These are phyloP conservation scores for Drosophila meridionalis DNA, from an alignment of 2,888 invertebrate genomes.

Conservation along the genomic window DNA sequence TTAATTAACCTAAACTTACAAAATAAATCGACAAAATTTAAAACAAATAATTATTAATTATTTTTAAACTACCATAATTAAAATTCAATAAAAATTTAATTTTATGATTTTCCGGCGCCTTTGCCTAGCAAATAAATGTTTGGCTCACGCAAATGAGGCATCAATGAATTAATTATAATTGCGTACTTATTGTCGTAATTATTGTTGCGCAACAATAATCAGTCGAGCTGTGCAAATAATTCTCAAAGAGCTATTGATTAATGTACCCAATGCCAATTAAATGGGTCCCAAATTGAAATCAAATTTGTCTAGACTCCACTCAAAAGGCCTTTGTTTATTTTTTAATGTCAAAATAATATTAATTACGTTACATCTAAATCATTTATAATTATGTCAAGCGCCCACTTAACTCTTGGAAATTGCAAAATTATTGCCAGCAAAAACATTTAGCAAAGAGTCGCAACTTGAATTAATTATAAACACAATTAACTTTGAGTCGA, in stretches of 20 bases:
- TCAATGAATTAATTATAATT: slow-evolving; percentile 35
- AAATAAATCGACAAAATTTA: background rate
- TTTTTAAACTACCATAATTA: background rate
- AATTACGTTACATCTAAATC: slow-evolving; percentile 53
- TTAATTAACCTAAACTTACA: background rate
- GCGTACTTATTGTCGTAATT: slow-evolving; percentile 48
- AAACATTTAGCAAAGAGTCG: slow-evolving; percentile 26
- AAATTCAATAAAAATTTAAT: background rate
- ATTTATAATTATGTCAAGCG: slow-evolving; percentile 37
- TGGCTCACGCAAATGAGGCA: slow-evolving; percentile 13
- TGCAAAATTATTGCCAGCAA: slow-evolving; percentile 28
- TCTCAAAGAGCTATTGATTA: slow-evolving; percentile 59
- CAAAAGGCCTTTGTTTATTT: slow-evolving; percentile 14
- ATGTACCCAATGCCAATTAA: slow-evolving; percentile 58
- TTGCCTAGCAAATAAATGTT: slow-evolving; percentile 9
- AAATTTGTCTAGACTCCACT: slow-evolving; percentile 18
- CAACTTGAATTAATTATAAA: slow-evolving; percentile 26
- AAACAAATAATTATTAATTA: background rate
- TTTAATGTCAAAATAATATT: slow-evolving; percentile 26
- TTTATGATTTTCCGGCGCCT: background rate
- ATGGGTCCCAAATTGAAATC: slow-evolving; percentile 35
- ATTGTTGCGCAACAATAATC: slow-evolving; percentile 25
- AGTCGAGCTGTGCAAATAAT: slow-evolving; percentile 25
- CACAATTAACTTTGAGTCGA: slow-evolving; percentile 49
- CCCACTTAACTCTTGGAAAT: slow-evolving; percentile 5